These are phyloP conservation scores for Lates japonicus DNA, from an alignment of 2,797 vertebrate genomes.

Conservation along the genomic window DNA sequence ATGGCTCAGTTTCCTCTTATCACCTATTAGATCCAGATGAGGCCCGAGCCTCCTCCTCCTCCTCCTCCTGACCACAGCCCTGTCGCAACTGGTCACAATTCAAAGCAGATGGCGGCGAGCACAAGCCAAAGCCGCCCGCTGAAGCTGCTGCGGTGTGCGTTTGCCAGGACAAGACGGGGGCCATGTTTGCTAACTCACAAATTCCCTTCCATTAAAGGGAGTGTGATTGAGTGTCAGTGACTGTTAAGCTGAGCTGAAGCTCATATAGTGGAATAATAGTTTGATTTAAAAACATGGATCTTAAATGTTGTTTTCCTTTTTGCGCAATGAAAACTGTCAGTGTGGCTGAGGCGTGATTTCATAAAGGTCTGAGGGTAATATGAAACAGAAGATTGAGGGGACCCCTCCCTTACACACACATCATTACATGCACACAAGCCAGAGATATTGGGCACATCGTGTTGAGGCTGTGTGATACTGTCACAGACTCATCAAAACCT, in stretches of 20 bases:
- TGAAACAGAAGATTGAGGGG: slow-evolving; percentile 59
- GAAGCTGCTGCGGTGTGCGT: slow-evolving; percentile 34
- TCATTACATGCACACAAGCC: slow-evolving; percentile 14
- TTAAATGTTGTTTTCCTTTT: slow-evolving; percentile 59
- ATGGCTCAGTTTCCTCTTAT: slow-evolving; percentile 79
- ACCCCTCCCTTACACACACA: slow-evolving; percentile 53
- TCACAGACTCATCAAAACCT: slow-evolving; percentile 41
- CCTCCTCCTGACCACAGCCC: slow-evolving; percentile 56
- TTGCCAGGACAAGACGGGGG: slow-evolving; percentile 42
- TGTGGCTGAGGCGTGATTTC: slow-evolving; percentile 53
- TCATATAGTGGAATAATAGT: slow-evolving; percentile 49
- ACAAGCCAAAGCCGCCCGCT: slow-evolving; percentile 43
- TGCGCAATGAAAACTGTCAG: slow-evolving; percentile 50
- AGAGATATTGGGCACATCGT: not conserved
- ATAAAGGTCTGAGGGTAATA: slow-evolving; percentile 58
- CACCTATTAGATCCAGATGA: slow-evolving; percentile 84
- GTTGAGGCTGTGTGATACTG: slow-evolving; percentile 27
- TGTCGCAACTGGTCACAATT: slow-evolving; percentile 69
- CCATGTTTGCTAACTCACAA: slow-evolving; percentile 48
- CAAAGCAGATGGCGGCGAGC: slow-evolving; percentile 75
- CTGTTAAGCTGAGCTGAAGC: slow-evolving; percentile 50
- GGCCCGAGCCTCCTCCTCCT: slow-evolving; percentile 58
- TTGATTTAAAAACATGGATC: slow-evolving; percentile 63
- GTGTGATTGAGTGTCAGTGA: slow-evolving; percentile 53
- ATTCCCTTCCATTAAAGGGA: slow-evolving; percentile 67